Conservation (phyloP, 1,140 invertebrate genomes). For the Caenorhabditis tropicalis region DNA sequence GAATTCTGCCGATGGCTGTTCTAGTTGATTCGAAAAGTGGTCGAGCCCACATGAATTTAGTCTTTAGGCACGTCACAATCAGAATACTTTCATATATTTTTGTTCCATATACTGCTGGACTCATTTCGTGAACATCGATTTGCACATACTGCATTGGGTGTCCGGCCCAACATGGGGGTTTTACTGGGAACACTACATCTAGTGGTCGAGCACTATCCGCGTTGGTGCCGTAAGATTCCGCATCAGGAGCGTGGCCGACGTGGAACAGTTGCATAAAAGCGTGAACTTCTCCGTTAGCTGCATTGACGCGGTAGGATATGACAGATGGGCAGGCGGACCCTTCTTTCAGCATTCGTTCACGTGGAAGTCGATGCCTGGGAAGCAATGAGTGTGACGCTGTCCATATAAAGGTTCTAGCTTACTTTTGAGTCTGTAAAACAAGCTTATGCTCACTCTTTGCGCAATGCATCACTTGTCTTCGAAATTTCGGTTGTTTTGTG, state of each 20-base stretch:
- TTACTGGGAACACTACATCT: neutral
- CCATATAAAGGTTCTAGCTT: neutral
- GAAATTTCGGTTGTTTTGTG: conserved; percentile 45
- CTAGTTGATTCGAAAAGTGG: conserved; percentile 2
- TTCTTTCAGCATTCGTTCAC: conserved; percentile 36
- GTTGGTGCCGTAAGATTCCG: neutral
- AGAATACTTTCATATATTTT: conserved; percentile 19
- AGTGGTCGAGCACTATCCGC: conserved; percentile 25
- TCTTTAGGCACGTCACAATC: conserved; percentile 2
- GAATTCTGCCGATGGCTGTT: neutral
- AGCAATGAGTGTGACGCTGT: too few species aligned
- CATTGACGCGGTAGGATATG: conserved; percentile 3
- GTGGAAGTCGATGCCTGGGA: conserved; percentile 15
- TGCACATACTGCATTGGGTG: conserved; percentile 41
- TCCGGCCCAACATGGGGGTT: conserved; percentile 22
- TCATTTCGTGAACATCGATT: conserved; percentile 47
- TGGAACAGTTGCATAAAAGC: conserved; percentile 40
- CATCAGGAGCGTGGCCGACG: conserved; percentile 15
- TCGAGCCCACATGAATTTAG: conserved; percentile 35
- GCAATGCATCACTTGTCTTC: conserved; percentile 47
- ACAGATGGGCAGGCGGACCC: conserved; percentile 28
- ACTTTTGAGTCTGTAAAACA: conserved; percentile 33
- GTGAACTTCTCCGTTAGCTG: conserved; percentile 13
- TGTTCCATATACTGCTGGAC: neutral
- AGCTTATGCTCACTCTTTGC: conserved; percentile 44